Evolutionary conservation across 30 jellyfish, hydroid and myxozoan genomes (phyloP), one percentile per base, ranked within the genome.

Genomic region (Catostylus mosaicus): DNA sequence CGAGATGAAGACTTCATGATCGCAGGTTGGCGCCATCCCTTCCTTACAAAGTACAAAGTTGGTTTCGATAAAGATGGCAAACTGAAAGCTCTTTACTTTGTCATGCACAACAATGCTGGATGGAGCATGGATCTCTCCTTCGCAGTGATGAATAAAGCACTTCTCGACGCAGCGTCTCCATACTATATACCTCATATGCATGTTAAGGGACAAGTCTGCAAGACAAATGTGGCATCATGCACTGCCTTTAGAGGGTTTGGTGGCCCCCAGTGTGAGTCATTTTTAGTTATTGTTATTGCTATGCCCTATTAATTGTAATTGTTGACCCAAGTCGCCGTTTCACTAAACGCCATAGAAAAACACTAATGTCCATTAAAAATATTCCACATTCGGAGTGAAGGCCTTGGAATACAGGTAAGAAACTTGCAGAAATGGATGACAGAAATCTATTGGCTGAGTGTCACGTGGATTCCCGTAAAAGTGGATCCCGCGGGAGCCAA

Each of bases 221-320:
- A 77, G 83, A 80, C 90, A n/a, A 80, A 80, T 59, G 30, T 80
- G 73, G 83, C 90, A 5, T 80, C 90, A 9, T 61, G 69, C 33
- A 80, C 90, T 19, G 90, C 90, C 29, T 80, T 80, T 64, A 67
- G 90, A 27, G 90, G 90, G 35, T 80, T 80, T 67, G 90, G 90
- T 10, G 83, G 81, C 12, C 90, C 90, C 16, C 90, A 80, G 65
- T 78, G 90, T 78, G 35, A 52, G 67, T 10, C 30, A 2, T 20
- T 43, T 16, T 43, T n/a, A n/a, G n/a, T n/a, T n/a, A n/a, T n/a
- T n/a, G n/a, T n/a, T n/a, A n/a, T n/a, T n/a, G n/a, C n/a, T n/a
- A n/a, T n/a, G n/a, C n/a, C n/a, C n/a, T n/a, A n/a, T n/a, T n/a
- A n/a, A n/a, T n/a, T n/a, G n/a, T n/a, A n/a, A n/a, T n/a, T n/a